phyloP scores from a whole-genome alignment of 2,888 invertebrate genomes.

The Zaprionus bogoriensis region DNA sequence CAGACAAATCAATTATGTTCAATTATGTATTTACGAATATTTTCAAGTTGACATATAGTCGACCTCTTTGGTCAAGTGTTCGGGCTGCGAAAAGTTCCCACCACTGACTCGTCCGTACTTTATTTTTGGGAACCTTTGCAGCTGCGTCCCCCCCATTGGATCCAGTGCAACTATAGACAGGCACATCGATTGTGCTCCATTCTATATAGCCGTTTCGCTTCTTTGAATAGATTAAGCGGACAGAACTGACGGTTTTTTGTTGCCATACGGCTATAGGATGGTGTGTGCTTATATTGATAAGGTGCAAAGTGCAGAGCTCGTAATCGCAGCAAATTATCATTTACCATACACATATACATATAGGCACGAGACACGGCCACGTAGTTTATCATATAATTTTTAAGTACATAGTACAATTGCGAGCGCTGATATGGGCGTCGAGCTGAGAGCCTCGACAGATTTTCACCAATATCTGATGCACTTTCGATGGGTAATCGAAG shows the following conservation, averaged over 20 bases:
- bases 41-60: conserved; percentile 36
- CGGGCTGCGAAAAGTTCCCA: conserved; percentile 46
- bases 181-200: background rate
- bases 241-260: conserved; percentile 10
- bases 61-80: conserved; percentile 44
- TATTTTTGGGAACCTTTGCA: conserved; percentile 34
- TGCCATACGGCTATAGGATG: conserved; percentile 12
- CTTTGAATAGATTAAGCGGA: conserved; percentile 20
- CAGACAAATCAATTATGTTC: conserved; percentile 68
- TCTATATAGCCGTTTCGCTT: conserved; percentile 8
- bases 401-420: background rate
- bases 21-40: conserved; percentile 55
- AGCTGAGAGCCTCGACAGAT: background rate
- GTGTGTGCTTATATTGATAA: conserved; percentile 12
- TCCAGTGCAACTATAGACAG: background rate
- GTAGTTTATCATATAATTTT: conserved; percentile 11
- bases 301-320: conserved; percentile 56
- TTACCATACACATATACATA: conserved; percentile 11
- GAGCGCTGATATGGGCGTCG: too few species aligned
- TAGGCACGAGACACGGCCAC: background rate
- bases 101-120: background rate
- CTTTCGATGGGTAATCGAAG: conserved; percentile 29
- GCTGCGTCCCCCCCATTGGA: conserved; percentile 9
- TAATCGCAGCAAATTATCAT: conserved; percentile 47
- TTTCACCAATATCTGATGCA: conserved; percentile 14